phyloP scores from a whole-genome alignment of 2,888 invertebrate genomes.

The Tipula unca region DNA sequence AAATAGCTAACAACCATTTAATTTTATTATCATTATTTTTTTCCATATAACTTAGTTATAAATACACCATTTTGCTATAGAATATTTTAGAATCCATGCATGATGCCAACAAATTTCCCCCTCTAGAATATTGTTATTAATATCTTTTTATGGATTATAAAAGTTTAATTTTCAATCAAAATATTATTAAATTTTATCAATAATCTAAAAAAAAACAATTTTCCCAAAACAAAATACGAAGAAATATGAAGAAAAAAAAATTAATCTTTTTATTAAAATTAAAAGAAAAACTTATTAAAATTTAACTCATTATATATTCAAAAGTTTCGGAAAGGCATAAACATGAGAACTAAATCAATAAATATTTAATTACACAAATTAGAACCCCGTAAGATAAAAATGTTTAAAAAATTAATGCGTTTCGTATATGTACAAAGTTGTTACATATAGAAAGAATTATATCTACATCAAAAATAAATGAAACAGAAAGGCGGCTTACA shows the following conservation, averaged over 20 bases:
- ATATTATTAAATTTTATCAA: slow-evolving; percentile 8
- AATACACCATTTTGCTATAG: background rate
- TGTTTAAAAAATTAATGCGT: too few relatives aligned
- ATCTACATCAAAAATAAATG: background rate
- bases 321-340: background rate
- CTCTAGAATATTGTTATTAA: background rate
- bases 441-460: background rate
- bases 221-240: background rate
- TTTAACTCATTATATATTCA: background rate
- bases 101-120: background rate
- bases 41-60: background rate
- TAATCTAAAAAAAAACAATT: background rate
- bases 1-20: too few relatives aligned
- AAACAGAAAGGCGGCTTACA: background rate
- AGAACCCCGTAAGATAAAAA: background rate
- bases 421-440: too few relatives aligned
- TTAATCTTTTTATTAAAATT: background rate
- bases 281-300: background rate
- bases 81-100: background rate
- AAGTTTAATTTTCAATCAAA: background rate
- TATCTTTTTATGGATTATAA: background rate
- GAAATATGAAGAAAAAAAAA: background rate
- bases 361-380: background rate
- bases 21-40: too few relatives aligned
- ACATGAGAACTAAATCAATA: background rate